Base-by-base conservation (phyloP, 2,888 invertebrate genomes). In the Acleris cristana region DNA sequence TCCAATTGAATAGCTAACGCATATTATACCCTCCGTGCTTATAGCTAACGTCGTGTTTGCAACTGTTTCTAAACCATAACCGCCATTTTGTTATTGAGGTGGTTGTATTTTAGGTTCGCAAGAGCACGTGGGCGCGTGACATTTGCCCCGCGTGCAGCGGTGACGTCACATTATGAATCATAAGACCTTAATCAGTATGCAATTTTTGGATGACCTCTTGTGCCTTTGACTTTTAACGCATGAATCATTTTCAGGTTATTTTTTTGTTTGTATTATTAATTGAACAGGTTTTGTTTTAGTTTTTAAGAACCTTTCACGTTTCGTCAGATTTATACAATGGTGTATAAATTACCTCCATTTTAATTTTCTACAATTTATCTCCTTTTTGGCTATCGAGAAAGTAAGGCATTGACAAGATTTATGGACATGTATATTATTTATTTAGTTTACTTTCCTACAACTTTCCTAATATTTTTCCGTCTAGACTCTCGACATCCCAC, bases 101-200 rank as follows among this genome's bases (percentile, higher is more conserved):
- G 14, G 12, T 40, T 72, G 65, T 71, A 70, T 81, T 79, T 82
- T 82, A 67, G 85, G 86, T 67, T 71, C 66, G 44, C 54, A 52
- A 48, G 57, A 16, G 78, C 86, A 85, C 86, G 90, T 90, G 90
- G 90, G 89, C 77, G 82, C 82, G 72, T 85, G 89, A 89, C 88
- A 87, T 89, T 90, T 89, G 88, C 82, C 87, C 90, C 77, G 77
- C 76, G 78, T 81, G 83, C 84, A 84, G 77, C 63, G 70, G 72
- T 89, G 88, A 88, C 87, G 87, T 88, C 87, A 34, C 34, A 89
- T 18, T 53, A 71, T 84, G 83, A 84, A 79, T 88, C 86, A 84
- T 30, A 60, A 53, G 26, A 18, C 40, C 51, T 18, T 34, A 65
- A 59, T 61, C 61, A 65, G 48, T 67, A 51, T 60, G 56, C 56